Conservation (phyloP, 2,113 vertebrate species). For the Thryonomys swinderianus region DNA sequence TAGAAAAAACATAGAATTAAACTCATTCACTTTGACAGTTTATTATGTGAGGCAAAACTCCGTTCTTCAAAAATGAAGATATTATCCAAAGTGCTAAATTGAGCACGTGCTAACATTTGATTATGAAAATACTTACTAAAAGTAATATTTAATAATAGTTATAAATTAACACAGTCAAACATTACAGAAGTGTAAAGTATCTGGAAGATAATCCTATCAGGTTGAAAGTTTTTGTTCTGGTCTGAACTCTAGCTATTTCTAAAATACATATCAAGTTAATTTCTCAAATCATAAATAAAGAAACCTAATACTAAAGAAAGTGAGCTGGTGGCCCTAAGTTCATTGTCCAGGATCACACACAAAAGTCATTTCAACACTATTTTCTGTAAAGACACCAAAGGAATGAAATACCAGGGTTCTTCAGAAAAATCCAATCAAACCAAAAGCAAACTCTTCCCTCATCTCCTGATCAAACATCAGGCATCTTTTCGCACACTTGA, state of each 20-base stretch:
- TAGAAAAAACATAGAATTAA: constrained; percentile 75
- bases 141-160: neutral
- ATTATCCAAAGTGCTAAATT: neutral
- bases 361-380: neutral
- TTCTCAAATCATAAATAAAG: neutral
- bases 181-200: neutral
- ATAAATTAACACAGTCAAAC: neutral
- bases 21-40: neutral
- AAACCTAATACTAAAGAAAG: neutral
- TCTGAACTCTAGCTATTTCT: neutral
- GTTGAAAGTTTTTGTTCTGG: neutral
- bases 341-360: neutral
- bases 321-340: neutral
- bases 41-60: neutral
- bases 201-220: neutral
- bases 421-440: neutral
- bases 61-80: neutral
- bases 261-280: neutral
- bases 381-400: neutral
- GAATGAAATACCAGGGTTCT: neutral
- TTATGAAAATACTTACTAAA: neutral
- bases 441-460: neutral
- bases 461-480: neutral
- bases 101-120: neutral
- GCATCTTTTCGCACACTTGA: neutral